Percentiles rank a stretch among this genome's conserved stretches.
phyloP scores from a whole-genome alignment of 2,797 vertebrate species.

The Sylvia borin region DNA sequence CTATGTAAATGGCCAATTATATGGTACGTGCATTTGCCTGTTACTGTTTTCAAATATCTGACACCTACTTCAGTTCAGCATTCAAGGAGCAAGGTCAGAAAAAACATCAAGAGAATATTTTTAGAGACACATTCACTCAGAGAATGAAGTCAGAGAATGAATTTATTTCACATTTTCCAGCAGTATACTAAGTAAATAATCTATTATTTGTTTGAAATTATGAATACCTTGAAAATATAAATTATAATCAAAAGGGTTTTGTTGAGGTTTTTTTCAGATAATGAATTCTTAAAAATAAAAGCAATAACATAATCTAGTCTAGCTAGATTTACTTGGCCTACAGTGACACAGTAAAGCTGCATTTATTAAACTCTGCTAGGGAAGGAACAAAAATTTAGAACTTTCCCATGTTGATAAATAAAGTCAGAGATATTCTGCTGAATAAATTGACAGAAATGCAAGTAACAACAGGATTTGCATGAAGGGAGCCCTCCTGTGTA shows the following conservation, averaged over 20 bases:
- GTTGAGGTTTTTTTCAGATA: neutral
- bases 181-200: neutral
- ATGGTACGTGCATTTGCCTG: neutral
- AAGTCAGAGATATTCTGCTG: neutral
- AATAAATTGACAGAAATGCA: conserved; percentile 1
- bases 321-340: neutral
- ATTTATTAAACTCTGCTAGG: neutral
- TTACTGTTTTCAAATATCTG: neutral
- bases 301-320: neutral
- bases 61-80: neutral
- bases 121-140: neutral
- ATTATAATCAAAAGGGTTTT: neutral
- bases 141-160: neutral
- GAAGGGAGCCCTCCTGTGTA: neutral
- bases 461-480: neutral
- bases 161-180: neutral
- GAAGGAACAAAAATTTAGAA: neutral
- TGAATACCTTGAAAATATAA: neutral
- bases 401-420: neutral
- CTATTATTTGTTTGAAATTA: neutral
- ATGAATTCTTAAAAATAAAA: neutral
- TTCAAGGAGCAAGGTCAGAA: neutral
- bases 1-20: neutral
- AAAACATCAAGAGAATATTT: neutral
- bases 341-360: neutral